phyloP scores from a whole-genome alignment of 2,797 vertebrate genomes.

The Todus mexicanus region DNA sequence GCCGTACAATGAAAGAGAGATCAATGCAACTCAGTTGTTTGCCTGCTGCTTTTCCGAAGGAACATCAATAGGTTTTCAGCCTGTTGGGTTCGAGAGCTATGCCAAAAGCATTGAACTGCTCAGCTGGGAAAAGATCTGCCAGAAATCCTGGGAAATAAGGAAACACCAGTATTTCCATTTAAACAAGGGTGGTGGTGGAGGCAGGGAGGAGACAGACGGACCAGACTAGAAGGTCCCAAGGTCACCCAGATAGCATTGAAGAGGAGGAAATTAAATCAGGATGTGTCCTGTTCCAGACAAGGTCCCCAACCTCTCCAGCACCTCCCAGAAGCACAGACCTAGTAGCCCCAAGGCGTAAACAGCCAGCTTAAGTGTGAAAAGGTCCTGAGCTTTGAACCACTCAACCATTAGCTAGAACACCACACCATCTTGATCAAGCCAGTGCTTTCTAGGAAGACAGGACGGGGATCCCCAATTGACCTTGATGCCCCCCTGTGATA shows the following conservation, averaged over 20 bases:
- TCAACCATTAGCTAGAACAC: neutral
- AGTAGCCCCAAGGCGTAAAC: neutral
- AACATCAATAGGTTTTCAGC: conserved; percentile 35
- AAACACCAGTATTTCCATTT: conserved; percentile 46
- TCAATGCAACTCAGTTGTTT: neutral
- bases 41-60: neutral
- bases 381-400: conserved; percentile 20
- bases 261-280: conserved; percentile 38
- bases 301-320: neutral
- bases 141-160: conserved; percentile 51
- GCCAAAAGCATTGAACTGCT: conserved; percentile 4
- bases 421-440: neutral
- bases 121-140: conserved; percentile 2
- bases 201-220: neutral
- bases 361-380: conserved; percentile 15
- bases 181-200: neutral
- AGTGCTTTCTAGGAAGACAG: conserved; percentile 41
- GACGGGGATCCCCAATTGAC: neutral
- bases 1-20: neutral
- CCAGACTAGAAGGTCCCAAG: conserved; percentile 7
- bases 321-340: neutral
- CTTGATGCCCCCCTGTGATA: neutral
- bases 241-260: conserved; percentile 10
- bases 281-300: neutral
- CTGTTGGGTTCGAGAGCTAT: neutral